These are phyloP conservation scores for Dromococcyx pavoninus DNA, from an alignment of 2,797 vertebrate genomes.

Conservation along the genomic window DNA sequence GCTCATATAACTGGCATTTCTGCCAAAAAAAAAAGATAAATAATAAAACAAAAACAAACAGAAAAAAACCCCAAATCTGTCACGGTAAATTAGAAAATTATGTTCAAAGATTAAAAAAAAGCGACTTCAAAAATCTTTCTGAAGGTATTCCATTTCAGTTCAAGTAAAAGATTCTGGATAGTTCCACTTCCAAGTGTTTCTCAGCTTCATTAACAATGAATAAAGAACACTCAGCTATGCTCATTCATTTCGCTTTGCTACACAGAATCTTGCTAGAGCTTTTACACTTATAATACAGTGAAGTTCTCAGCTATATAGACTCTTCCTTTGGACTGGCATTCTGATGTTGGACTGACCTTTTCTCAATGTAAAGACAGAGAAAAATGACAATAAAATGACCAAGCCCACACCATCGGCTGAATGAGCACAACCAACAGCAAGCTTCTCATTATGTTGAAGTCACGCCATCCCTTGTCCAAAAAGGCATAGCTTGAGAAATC, in stretches of 20 bases:
- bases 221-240: neutral
- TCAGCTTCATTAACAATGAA: neutral
- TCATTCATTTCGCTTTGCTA: neutral
- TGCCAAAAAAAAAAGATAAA: neutral
- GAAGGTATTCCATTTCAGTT: neutral
- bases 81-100: neutral
- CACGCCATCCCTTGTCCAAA: neutral
- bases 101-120: neutral
- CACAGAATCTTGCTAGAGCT: neutral
- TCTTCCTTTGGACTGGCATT: neutral
- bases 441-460: neutral
- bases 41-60: neutral
- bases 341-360: neutral
- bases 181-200: neutral
- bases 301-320: neutral
- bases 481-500: neutral
- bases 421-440: neutral
- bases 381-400: neutral
- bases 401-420: neutral
- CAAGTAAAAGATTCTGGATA: neutral
- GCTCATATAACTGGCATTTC: neutral
- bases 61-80: neutral
- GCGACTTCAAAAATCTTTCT: neutral
- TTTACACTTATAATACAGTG: neutral
- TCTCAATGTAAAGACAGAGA: neutral